Evolutionary conservation across 2,888 invertebrate genomes (phyloP).

Genomic region (Noctua janthe): DNA sequence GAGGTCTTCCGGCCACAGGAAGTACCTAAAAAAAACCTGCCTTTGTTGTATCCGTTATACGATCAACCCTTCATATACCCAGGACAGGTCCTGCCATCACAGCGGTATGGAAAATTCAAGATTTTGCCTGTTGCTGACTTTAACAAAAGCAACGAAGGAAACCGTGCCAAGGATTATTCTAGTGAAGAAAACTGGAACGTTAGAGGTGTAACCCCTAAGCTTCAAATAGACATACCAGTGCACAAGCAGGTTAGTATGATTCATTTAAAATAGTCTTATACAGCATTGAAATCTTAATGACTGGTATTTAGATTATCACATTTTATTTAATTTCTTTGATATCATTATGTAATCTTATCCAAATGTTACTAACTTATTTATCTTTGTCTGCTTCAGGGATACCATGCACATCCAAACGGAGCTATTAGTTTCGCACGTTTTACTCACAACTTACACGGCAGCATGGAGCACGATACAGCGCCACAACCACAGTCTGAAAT

Average conservation of each 20-base stretch:
- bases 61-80: conserved; percentile 46
- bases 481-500: conserved; percentile 14
- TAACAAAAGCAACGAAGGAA: conserved; percentile 11
- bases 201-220: conserved; percentile 35
- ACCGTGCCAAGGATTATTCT: conserved; percentile 4
- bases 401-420: conserved; percentile 74
- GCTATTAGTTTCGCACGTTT: conserved; percentile 84
- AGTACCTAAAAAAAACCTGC: neutral
- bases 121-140: conserved; percentile 9
- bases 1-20: neutral
- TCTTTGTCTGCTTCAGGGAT: conserved; percentile 73
- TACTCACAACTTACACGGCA: conserved; percentile 73
- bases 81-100: conserved; percentile 35
- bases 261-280: neutral
- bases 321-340: neutral
- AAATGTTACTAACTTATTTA: neutral
- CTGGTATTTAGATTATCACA: neutral
- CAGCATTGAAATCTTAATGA: neutral
- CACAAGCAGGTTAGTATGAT: conserved; percentile 36
- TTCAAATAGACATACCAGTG: conserved; percentile 7
- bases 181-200: conserved; percentile 15
- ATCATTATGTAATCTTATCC: neutral
- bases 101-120: conserved; percentile 31
- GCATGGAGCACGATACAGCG: conserved; percentile 1
- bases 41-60: conserved; percentile 37